phyloP scores from a whole-genome alignment of 1,140 invertebrate genomes.

The Pteromalus puparum region DNA sequence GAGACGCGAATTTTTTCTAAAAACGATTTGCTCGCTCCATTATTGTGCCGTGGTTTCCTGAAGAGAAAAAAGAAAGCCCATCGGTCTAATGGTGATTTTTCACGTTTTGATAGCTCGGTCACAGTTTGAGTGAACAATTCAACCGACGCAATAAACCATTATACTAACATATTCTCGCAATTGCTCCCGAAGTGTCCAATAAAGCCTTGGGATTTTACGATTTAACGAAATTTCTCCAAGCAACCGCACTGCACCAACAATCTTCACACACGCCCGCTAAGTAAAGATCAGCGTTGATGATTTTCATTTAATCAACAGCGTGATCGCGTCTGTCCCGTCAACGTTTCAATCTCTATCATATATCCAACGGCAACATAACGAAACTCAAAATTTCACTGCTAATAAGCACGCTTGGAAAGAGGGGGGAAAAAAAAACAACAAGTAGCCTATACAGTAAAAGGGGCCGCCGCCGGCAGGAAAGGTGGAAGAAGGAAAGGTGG shows the following conservation, averaged over 20 bases:
- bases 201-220: background rate
- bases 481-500: slow-evolving; percentile 52
- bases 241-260: background rate
- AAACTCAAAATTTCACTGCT: background rate
- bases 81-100: background rate
- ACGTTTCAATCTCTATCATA: too few relatives aligned
- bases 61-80: slow-evolving; percentile 54
- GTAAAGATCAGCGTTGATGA: background rate
- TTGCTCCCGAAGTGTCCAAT: too few relatives aligned
- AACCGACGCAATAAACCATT: slow-evolving; percentile 49
- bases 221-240: background rate
- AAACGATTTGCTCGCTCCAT: too few relatives aligned
- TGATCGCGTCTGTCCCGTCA: too few relatives aligned
- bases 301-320: too few relatives aligned
- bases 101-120: background rate
- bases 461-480: background rate
- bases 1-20: too few relatives aligned
- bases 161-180: too few relatives aligned
- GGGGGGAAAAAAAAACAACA: slow-evolving; percentile 2
- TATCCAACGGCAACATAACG: background rate
- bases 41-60: slow-evolving; percentile 31
- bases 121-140: slow-evolving; percentile 21
- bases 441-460: background rate
- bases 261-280: background rate
- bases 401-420: background rate